These are phyloP conservation scores for Nannoperca australis DNA, from an alignment of 2,797 vertebrate genomes.

Conservation along the genomic window DNA sequence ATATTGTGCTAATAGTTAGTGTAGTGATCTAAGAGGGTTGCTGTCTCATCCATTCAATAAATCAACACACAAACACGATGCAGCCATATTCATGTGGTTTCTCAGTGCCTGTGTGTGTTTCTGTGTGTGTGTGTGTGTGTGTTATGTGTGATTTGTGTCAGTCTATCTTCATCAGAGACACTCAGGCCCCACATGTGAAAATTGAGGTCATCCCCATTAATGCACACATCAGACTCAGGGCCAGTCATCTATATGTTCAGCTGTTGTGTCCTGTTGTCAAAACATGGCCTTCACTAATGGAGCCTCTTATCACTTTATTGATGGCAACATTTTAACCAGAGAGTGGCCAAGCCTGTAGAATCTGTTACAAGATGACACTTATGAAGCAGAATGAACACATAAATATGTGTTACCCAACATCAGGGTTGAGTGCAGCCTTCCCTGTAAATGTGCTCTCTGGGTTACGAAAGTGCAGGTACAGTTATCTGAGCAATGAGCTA, in stretches of 20 bases:
- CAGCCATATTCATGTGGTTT: neutral
- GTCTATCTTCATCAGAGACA: neutral
- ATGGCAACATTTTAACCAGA: neutral
- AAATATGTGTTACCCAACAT: neutral
- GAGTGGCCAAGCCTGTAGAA: neutral
- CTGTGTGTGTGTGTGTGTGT: neutral
- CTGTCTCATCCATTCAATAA: neutral
- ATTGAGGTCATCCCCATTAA: neutral
- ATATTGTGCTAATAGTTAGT: neutral
- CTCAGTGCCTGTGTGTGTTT: neutral
- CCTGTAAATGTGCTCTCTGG: slow-evolving; percentile 1
- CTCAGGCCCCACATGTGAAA: neutral
- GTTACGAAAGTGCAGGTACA: neutral
- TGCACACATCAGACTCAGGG: neutral
- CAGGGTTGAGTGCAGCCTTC: neutral
- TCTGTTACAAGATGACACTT: slow-evolving; percentile 1
- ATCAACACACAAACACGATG: neutral
- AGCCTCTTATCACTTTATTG: slow-evolving; percentile 16
- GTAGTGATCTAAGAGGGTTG: slow-evolving; percentile 7
- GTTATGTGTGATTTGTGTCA: neutral
- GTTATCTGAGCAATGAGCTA: slow-evolving; percentile 10
- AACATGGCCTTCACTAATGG: slow-evolving; percentile 13
- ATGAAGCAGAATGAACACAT: neutral
- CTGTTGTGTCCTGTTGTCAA: slow-evolving; percentile 32
- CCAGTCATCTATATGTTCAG: slow-evolving; percentile 8